phyloP scores from a whole-genome alignment of 1,140 invertebrate genomes.

The Drosophila kanapiae region DNA sequence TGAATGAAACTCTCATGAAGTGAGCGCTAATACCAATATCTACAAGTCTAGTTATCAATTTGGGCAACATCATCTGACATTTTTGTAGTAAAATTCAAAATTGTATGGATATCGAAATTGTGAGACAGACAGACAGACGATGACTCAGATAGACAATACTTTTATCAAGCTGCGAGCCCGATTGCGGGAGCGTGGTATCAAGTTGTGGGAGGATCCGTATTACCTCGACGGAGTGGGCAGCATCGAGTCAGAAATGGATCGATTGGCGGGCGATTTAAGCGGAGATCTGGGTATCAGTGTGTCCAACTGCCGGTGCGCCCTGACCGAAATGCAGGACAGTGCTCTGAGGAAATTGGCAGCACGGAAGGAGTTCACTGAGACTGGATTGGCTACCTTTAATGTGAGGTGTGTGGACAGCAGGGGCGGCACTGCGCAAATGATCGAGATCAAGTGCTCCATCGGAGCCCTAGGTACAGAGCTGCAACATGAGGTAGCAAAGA shows the following conservation, averaged over 20 bases:
- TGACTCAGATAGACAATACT: slow-evolving; percentile 56
- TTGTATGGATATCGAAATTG: not conserved
- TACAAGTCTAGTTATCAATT: slow-evolving; percentile 1
- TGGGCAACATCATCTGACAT: not conserved
- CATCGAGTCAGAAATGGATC: slow-evolving; percentile 85
- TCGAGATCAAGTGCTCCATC: slow-evolving; percentile 66
- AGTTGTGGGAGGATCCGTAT: slow-evolving; percentile 91
- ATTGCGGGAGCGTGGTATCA: slow-evolving; percentile 85
- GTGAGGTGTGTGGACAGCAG: slow-evolving; percentile 67
- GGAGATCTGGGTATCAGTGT: slow-evolving; percentile 86
- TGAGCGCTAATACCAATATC: no score
- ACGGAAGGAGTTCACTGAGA: slow-evolving; percentile 87
- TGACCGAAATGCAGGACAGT: slow-evolving; percentile 88
- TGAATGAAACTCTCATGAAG: no score
- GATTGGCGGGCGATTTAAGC: slow-evolving; percentile 87
- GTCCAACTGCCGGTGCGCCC: slow-evolving; percentile 86
- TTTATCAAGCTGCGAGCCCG: slow-evolving; percentile 48
- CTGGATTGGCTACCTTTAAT: slow-evolving; percentile 86
- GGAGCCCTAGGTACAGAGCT: slow-evolving; percentile 86
- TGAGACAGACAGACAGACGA: slow-evolving; percentile 9
- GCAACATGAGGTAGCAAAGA: slow-evolving; percentile 86
- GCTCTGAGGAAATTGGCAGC: slow-evolving; percentile 89
- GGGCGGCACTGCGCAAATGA: slow-evolving; percentile 50
- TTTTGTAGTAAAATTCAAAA: slow-evolving; percentile 12
- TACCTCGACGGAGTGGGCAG: slow-evolving; percentile 85